Evolutionary conservation across 2,888 invertebrate genomes (phyloP).

Genomic region (Phyllotreta striolata): DNA sequence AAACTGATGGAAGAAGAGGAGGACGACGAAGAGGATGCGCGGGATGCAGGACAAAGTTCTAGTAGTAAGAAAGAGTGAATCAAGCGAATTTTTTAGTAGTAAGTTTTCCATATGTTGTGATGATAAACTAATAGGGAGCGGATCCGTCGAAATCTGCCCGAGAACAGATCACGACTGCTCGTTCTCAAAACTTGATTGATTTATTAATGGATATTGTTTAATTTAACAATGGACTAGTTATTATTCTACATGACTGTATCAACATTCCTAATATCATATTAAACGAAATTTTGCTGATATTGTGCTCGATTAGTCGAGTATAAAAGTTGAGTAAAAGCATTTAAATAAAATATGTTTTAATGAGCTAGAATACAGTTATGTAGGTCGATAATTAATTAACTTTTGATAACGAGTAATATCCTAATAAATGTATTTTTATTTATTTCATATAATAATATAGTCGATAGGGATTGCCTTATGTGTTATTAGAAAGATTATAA

Average conservation of each 20-base stretch:
- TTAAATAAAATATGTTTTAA: too few relatives aligned
- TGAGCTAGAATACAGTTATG: not conserved
- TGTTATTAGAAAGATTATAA: constrained; percentile 20
- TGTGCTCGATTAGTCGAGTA: too few relatives aligned
- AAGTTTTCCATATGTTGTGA: constrained; percentile 42
- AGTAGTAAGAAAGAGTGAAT: constrained; percentile 29
- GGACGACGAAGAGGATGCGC: constrained; percentile 72
- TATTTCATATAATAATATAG: constrained; percentile 35
- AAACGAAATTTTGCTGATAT: too few relatives aligned
- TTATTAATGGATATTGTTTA: not conserved
- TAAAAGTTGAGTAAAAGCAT: too few relatives aligned
- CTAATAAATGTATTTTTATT: constrained; percentile 34
- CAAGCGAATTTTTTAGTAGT: constrained; percentile 32
- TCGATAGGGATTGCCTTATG: constrained; percentile 36
- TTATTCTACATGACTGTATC: too few relatives aligned
- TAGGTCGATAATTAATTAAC: constrained; percentile 1
- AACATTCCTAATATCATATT: too few relatives aligned
- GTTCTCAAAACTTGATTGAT: constrained; percentile 6
- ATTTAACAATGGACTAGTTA: too few relatives aligned
- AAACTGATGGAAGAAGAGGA: constrained; percentile 91
- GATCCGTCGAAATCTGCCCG: constrained; percentile 33
- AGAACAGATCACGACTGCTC: constrained; percentile 25
- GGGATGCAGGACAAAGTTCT: constrained; percentile 29
- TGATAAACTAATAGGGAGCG: constrained; percentile 36
- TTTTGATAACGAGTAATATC: constrained; percentile 4